These are phyloP conservation scores for Sitta carolinensis DNA, from an alignment of 2,797 vertebrate species.

Conservation along the genomic window DNA sequence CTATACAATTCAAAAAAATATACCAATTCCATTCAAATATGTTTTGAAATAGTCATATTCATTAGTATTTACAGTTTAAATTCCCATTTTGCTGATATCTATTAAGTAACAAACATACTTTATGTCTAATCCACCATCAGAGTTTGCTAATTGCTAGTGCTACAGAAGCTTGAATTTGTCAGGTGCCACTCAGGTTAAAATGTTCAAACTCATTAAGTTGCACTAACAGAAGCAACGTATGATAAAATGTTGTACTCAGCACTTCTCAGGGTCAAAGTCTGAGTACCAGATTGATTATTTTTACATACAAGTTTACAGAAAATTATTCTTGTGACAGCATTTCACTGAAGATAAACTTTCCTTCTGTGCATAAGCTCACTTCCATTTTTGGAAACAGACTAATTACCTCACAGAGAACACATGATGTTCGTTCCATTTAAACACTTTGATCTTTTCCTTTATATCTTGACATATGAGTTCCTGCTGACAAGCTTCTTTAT, in stretches of 20 bases:
- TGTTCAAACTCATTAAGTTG: not conserved
- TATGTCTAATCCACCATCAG: not conserved
- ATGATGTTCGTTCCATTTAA: not conserved
- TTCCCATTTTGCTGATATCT: not conserved
- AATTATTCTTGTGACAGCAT: not conserved
- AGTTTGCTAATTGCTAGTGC: not conserved
- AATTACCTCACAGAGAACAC: not conserved
- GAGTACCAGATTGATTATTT: not conserved
- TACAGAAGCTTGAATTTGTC: not conserved
- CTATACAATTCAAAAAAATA: not conserved
- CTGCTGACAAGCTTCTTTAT: not conserved
- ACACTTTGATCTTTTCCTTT: not conserved
- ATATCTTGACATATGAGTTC: not conserved
- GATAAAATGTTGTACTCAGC: not conserved
- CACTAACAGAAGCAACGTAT: not conserved
- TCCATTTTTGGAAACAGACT: not conserved
- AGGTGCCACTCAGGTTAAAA: not conserved
- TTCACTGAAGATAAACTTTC: not conserved
- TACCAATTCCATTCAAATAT: not conserved
- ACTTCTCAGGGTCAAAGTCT: not conserved
- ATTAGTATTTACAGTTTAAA: not conserved
- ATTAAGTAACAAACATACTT: not conserved
- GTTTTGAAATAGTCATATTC: not conserved
- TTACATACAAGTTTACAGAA: not conserved
- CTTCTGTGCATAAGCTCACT: not conserved